Evolutionary conservation across 2,797 vertebrate species (phyloP).

Genomic region (Pyrocephalus nanus): DNA sequence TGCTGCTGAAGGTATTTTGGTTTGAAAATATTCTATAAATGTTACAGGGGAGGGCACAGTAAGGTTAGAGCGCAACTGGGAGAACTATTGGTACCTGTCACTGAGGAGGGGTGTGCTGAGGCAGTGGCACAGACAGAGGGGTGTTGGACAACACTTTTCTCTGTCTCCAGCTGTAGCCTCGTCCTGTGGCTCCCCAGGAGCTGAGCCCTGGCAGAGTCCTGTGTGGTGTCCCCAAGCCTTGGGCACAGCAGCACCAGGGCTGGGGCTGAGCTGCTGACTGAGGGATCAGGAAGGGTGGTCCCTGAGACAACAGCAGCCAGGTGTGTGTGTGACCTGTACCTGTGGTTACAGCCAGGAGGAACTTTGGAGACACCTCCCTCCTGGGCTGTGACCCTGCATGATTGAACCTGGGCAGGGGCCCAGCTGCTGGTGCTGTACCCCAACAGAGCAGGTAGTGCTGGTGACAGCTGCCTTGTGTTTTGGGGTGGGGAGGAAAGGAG

Average conservation of each 20-base stretch:
- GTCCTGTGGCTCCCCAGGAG: neutral
- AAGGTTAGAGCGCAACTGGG: neutral
- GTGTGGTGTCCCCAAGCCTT: neutral
- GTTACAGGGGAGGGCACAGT: neutral
- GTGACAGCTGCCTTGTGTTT: neutral
- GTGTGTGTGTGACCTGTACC: neutral
- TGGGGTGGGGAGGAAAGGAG: neutral
- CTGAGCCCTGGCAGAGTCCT: neutral
- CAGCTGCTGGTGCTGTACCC: no score
- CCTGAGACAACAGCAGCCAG: neutral
- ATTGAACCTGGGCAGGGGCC: no score
- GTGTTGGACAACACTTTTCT: accelerated
- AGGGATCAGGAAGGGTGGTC: neutral
- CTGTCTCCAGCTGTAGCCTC: neutral
- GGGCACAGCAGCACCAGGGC: neutral
- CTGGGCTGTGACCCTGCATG: accelerated
- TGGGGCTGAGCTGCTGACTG: accelerated
- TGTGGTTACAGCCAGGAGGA: accelerated
- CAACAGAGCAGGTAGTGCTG: neutral
- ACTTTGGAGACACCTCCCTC: neutral
- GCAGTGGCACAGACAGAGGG: neutral
- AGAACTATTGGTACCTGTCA: neutral
- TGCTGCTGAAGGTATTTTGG: constrained; percentile 40
- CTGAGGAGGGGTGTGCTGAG: accelerated
- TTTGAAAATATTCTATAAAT: constrained; percentile 47